A percentile compares a stretch with the other conserved stretches of the same genome.
phyloP scores from a whole-genome alignment of 2,888 invertebrate species.

The Aromia moschata region DNA sequence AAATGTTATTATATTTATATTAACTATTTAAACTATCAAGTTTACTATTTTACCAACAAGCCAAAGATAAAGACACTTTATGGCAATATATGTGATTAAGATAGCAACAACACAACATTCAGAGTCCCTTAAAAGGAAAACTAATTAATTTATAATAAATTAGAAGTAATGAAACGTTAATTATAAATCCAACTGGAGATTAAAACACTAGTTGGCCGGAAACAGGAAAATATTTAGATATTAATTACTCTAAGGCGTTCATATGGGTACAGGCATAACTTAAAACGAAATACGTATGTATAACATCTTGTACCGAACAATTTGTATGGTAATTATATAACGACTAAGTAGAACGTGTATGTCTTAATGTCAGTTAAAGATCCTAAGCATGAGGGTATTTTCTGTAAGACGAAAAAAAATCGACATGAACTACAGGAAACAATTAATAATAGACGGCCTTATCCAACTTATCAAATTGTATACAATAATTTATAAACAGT shows the following conservation, averaged over 20 bases:
- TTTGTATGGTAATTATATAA: background rate
- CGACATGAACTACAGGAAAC: too few relatives aligned
- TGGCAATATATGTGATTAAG: slow-evolving; percentile 1
- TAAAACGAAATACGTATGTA: slow-evolving; percentile 5
- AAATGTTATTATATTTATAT: too few relatives aligned
- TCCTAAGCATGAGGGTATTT: background rate
- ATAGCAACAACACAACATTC: background rate
- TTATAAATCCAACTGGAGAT: slow-evolving; percentile 3
- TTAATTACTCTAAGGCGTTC: slow-evolving; percentile 1
- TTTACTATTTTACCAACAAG: background rate
- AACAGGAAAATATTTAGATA: slow-evolving; percentile 5
- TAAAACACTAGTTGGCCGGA: slow-evolving; percentile 5
- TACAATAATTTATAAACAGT: too few relatives aligned
- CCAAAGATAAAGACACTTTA: background rate
- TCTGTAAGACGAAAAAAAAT: too few relatives aligned
- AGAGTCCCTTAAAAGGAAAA: background rate
- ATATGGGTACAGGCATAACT: slow-evolving; percentile 17
- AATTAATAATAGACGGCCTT: too few relatives aligned
- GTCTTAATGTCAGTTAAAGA: too few relatives aligned
- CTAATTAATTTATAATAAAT: slow-evolving; percentile 1
- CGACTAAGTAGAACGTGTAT: background rate
- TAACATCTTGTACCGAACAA: background rate
- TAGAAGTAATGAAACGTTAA: background rate
- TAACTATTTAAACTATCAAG: too few relatives aligned
- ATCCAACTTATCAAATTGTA: too few relatives aligned